Evolutionary conservation across 2,113 vertebrate species (phyloP), one percentile per base, ranked within the genome.

Genomic region (Tachysurus fulvidraco): DNA sequence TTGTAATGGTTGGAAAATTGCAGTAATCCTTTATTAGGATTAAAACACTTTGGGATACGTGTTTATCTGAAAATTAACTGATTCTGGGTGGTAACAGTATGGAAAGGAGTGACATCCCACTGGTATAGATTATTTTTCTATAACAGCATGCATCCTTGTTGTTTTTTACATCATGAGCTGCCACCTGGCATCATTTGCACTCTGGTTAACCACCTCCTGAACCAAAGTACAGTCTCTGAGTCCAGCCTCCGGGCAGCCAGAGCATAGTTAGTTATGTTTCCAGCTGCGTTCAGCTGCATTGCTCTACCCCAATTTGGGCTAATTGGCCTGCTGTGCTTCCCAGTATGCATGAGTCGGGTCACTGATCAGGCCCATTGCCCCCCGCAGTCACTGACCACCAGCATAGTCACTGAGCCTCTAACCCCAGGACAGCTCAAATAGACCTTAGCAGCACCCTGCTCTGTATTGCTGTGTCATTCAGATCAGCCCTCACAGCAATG

Each of bases 251-350:
- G 10, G 69, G 23, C 23, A 64, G 30, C 65, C 23, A 36, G 21
- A n/a, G 55, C 50, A 1, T 36, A 62, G n/a, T 46, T 46, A 30
- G 30, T 60, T 13, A 28, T 52, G 71, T 50, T 60, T 60, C 83
- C 87, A 86, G 59, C 84, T 88, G 86, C 81, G 59, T 85, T 88
- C 82, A 85, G 81, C 76, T 73, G 64, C 87, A 81, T 86, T 88
- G 77, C 78, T 88, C 44, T 71, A 79, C 57, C 76, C 76, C 52
- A 62, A 50, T 80, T 67, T 84, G 14, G 46, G 62, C 87, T 90
- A 88, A 90, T 90, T 88, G 89, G 82, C 85, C 81, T 90, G 87
- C 81, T 86, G 89, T 78, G 84, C 62, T 76, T 86, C 84, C 52
- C 52, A n/a, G 78, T 83, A 67, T 81, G 86, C 84, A 55, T 67